These are phyloP conservation scores for Acanthisitta chloris DNA, from an alignment of 2,113 vertebrate genomes.

Conservation along the genomic window DNA sequence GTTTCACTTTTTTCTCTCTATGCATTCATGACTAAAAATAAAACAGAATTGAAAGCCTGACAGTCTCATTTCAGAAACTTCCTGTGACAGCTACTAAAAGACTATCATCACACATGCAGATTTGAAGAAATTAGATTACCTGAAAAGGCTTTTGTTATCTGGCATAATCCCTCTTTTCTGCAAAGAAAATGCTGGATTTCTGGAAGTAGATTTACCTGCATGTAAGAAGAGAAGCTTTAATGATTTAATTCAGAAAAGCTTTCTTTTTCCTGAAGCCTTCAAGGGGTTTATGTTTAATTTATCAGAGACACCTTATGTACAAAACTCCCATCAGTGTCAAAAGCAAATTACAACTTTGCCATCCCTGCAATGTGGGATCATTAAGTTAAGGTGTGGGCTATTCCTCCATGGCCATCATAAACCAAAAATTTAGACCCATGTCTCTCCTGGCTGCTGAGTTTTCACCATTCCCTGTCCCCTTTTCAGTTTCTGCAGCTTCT, in stretches of 20 bases:
- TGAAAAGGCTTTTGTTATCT: conserved; percentile 74
- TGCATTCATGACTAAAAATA: background rate
- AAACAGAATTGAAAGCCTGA: background rate
- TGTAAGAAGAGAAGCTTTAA: conserved; percentile 11
- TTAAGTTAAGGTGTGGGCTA: background rate
- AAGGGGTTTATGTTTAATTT: background rate
- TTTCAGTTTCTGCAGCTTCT: background rate
- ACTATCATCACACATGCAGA: background rate
- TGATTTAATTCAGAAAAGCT: background rate
- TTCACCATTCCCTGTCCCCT: background rate
- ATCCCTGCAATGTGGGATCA: background rate
- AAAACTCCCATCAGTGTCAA: background rate
- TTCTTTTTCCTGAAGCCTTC: background rate
- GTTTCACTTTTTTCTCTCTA: background rate
- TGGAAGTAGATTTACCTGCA: conserved; percentile 87
- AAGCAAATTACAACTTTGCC: background rate
- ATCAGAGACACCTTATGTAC: background rate
- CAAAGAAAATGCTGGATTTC: conserved; percentile 82
- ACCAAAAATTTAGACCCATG: background rate
- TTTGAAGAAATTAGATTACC: conserved; percentile 72
- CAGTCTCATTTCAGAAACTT: background rate
- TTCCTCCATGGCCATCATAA: background rate
- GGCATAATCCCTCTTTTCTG: conserved; percentile 83
- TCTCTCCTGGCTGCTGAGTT: background rate
- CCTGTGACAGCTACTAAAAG: background rate